Evolutionary conservation across 2,113 vertebrate genomes (phyloP).

Genomic region (Colinus virginianus): DNA sequence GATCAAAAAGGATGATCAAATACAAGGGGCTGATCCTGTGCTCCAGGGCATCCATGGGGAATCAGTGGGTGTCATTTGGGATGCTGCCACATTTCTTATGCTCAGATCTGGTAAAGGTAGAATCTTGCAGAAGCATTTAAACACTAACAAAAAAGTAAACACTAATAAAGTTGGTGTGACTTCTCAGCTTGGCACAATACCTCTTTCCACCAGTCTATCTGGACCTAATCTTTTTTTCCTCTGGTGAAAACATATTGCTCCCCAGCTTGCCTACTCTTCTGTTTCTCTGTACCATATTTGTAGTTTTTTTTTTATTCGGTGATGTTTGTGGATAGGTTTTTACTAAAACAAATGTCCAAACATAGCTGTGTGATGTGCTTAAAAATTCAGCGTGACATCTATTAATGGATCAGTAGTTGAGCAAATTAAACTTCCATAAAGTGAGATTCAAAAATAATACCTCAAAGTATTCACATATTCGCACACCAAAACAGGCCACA

Average conservation of each 20-base stretch:
- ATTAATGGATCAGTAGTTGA: constrained; percentile 12
- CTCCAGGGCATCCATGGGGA: not conserved
- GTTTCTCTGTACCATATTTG: not conserved
- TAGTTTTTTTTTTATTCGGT: not conserved
- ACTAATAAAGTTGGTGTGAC: not conserved
- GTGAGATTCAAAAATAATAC: constrained; percentile 17
- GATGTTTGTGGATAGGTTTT: not conserved
- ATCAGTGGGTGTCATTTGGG: not conserved
- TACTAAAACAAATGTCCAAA: constrained; percentile 5
- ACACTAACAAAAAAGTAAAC: not conserved
- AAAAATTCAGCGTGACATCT: constrained; percentile 19
- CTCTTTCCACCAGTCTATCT: not conserved
- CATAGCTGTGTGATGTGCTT: not conserved
- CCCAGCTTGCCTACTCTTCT: not conserved
- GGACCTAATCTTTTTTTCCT: not conserved
- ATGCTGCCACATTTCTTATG: not conserved
- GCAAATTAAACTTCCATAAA: constrained; percentile 3
- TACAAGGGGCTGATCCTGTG: not conserved
- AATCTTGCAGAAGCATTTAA: not conserved
- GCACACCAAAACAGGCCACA: not conserved
- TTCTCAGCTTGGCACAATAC: not conserved
- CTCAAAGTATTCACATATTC: not conserved
- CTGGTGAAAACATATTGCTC: not conserved
- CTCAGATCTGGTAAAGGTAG: not conserved
- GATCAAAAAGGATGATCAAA: not conserved